These are phyloP conservation scores for Euzetes globulus DNA, from an alignment of 2,888 invertebrate species.

Conservation along the genomic window DNA sequence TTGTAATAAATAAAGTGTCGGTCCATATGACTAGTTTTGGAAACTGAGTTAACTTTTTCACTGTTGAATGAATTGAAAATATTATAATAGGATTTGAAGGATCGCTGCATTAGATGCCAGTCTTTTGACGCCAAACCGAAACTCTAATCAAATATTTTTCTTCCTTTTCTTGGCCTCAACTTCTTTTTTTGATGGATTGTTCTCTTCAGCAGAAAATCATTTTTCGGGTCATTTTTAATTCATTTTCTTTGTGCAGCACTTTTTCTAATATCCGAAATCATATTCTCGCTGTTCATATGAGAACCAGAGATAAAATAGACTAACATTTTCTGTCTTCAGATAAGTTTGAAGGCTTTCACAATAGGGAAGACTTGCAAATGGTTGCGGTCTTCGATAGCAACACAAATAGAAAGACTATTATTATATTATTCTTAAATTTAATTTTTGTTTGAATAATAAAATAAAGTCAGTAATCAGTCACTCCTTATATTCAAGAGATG, in stretches of 20 bases:
- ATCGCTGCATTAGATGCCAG: background rate
- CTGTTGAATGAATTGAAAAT: background rate
- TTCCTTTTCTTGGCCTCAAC: background rate
- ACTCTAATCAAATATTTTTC: background rate
- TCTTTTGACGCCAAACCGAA: background rate
- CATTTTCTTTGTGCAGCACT: background rate
- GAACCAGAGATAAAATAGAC: background rate
- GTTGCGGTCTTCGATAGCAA: no score
- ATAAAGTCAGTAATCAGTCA: background rate
- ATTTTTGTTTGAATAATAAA: background rate
- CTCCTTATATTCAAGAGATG: background rate
- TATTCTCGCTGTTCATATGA: background rate
- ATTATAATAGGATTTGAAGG: background rate
- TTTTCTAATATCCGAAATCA: background rate
- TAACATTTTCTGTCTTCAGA: background rate
- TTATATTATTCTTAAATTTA: background rate
- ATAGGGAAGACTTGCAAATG: background rate
- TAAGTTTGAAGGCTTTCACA: background rate
- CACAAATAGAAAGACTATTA: no score
- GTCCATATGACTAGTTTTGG: background rate
- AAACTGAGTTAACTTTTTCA: background rate
- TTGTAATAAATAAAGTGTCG: no score
- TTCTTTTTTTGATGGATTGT: background rate
- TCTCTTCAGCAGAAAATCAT: background rate
- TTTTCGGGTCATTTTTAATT: conserved; percentile 1